Evolutionary conservation across 2,888 invertebrate genomes (phyloP), one percentile per base, ranked within the genome.

Genomic region (Drosophila mayaguana): DNA sequence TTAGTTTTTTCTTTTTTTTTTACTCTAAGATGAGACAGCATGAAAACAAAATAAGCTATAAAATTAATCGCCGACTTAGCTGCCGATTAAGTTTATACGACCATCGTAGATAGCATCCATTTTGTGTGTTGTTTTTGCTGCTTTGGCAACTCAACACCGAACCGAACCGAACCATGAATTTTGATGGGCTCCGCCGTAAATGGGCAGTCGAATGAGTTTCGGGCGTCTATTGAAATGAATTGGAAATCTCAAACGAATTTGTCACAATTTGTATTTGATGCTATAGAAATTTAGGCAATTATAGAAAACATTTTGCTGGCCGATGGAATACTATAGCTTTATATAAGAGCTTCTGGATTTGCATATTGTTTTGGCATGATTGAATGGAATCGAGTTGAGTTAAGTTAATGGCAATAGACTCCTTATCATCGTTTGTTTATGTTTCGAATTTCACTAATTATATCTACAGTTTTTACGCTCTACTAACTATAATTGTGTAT

Each of bases 31-130:
- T 72, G 89, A 38, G 61, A 69, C 71, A 63, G 66, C 72, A 61
- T 83, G 89, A 75, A 83, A 83, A 83, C 83, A 83, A 83, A 83
- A 87, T 88, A 89, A 89, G 84, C 84, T 77, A 64, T 84, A 70
- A 84, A 84, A 89, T 89, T 84, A 89, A 84, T 84, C 88, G 89
- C 60, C 78, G 80, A 80, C 89, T 84, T 85, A 89, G 83, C 86
- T 57, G 78, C 64, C 81, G 74, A 80, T 81, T 81, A 77, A 80
- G 63, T 69, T 80, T 79, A 80, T 77, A 76, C 57, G 77, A 75
- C 60, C 60, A 70, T 66, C 51, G 70, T 59, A 71, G 68, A 75
- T 68, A 64, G 83, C 85, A 62, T 63, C 69, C 80, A 84, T 81
- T 81, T 83, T 86, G 74, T 63, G 25, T 53, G 28, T 62, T 46